Evolutionary conservation across 2,888 invertebrate genomes (phyloP).

Genomic region (Drosophila cyrtoloma): DNA sequence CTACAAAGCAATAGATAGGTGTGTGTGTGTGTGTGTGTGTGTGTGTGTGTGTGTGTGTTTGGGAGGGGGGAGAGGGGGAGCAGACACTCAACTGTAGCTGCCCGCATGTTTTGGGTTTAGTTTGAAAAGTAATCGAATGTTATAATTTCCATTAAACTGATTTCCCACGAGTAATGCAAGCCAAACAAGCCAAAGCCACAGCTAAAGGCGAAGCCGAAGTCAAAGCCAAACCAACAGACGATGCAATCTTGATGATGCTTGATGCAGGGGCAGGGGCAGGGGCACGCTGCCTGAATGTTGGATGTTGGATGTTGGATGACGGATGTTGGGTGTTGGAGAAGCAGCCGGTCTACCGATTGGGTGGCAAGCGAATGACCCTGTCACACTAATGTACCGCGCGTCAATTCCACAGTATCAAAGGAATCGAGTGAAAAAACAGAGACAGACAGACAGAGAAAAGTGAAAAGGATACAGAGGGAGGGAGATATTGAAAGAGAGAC

Average conservation of each 20-base stretch:
- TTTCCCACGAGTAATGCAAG: conserved; percentile 73
- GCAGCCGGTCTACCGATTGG: conserved; percentile 4
- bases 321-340: conserved; percentile 6
- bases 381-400: conserved; percentile 54
- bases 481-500: conserved; percentile 13
- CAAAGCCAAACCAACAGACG: conserved; percentile 48
- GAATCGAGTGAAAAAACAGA: conserved; percentile 32
- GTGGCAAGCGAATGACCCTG: conserved; percentile 28
- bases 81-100: background rate
- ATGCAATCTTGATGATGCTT: conserved; percentile 68
- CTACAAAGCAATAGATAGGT: background rate
- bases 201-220: conserved; percentile 8
- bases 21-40: background rate
- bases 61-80: background rate
- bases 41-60: background rate
- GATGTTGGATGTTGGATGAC: conserved; percentile 4
- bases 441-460: background rate
- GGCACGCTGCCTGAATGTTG: conserved; percentile 8
- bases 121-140: conserved; percentile 80
- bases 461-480: background rate
- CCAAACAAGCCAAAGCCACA: conserved; percentile 46
- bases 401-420: conserved; percentile 56
- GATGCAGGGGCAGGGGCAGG: background rate
- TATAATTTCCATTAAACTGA: conserved; percentile 81
- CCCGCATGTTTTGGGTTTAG: conserved; percentile 52